Base-by-base conservation (phyloP, 2,113 vertebrate species). In the human region DNA sequence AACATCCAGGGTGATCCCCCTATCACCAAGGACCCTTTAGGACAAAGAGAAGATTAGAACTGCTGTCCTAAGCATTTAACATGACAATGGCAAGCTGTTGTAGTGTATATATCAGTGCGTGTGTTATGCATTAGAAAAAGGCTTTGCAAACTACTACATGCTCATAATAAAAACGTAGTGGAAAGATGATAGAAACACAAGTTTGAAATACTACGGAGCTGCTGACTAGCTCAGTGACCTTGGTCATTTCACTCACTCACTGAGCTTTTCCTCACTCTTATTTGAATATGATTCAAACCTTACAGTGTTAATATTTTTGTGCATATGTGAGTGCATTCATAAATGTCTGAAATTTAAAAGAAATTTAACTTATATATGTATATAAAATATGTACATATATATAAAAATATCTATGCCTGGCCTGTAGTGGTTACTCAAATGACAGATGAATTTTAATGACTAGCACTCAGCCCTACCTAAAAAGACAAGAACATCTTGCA, bases 401-500 rank as follows among this genome's bases (percentile, higher is more conserved):
- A 30, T 64, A 35, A 85, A 48, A 73, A 38, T 50, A 48, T 50
- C 48, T 14, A 8, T 23, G 45, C 35, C 45, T 82, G 68, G 20
- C 38, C 50, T 52, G 35, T 17, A 23, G 61, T 23, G 11, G 35
- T 57, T 64, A 32, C 75, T 87, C 14, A 79, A 80, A 90, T 90
- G 55, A 72, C 92, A 85, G 52, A 78, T 90, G 88, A 95, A 72
- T 96, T 59, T 88, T 78, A 96, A 96, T 81, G 52, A 64, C 64
- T n/a, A 55, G 35, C 11, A 16, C 38, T 84, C 75, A 43, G 78
- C 64, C 38, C 70, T 92, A 78, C 68, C 93, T 87, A 70, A 57
- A 88, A 88, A 92, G 90, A 90, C 86, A 93, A 50, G 85, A 97
- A 66, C 78, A 78, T 59, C 95, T 95, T 92, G 83, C 82, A 27